Base-by-base conservation (phyloP, 2,888 invertebrate genomes). In the Dasysyrphus tricinctus region DNA sequence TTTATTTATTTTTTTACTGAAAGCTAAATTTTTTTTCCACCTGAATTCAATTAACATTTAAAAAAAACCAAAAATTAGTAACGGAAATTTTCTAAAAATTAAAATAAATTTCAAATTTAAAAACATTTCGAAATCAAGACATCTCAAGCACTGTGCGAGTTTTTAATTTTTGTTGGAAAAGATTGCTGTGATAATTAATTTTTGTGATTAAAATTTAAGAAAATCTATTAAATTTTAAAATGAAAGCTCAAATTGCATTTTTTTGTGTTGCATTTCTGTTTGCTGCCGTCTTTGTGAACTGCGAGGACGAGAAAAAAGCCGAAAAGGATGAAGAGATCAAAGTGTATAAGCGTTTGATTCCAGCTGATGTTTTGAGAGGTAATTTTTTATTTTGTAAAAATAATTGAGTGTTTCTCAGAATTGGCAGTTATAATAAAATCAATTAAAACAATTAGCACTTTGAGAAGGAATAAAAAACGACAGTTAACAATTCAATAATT, bases 311-410 rank as follows among this genome's bases (percentile, higher is more conserved):
- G 57, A 80, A 90, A 90, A 88, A 94, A 94, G 54, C 88, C 29
- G 90, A 88, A 6, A 88, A 89, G 56, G 91, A 89, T 29, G 93
- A 93, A 44, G 94, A 94, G 83, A 94, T 95, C 67, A 96, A 95
- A 92, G 95, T 96, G 61, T 97, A 94, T 94, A 96, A 95, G 90
- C 94, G 97, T 88, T 93, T 97, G 89, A 97, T 97, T 90, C 97
- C 97, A 54, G 97, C 97, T 90, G 97, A 97, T 93, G 97, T 97
- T 49, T 94, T 97, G 88, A 95, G 97, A 95, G 97, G 97, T 97
- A 93, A 94, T 32, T 16, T 29, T 44, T 44, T 14, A 34, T 47
- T 11, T 32, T 32, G 32, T 32, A 32, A 4, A 2, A 49, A 19
- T 51, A 51, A 29, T 72, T n/a, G 0, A 9, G 56, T 32, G 14